Percentiles rank a stretch among this genome's conserved stretches.
Evolutionary conservation across 1,140 invertebrate genomes (phyloP).

Genomic region (Mactra quadrangularis): DNA sequence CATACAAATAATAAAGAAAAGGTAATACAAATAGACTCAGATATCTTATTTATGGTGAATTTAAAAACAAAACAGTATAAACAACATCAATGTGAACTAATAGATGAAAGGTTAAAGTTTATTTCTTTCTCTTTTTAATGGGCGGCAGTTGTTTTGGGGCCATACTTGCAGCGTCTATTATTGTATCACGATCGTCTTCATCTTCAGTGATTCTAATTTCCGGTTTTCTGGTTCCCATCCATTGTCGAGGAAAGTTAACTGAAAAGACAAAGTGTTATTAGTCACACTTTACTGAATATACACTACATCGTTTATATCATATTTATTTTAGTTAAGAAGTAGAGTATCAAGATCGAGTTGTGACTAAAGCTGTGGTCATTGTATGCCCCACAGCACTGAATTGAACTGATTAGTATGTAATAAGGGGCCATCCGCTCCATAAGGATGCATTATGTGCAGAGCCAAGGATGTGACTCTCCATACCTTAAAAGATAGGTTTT

Average conservation of each 20-base stretch:
- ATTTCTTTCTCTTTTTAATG: slow-evolving; percentile 23
- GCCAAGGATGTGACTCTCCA: background rate
- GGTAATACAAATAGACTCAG: too few relatives aligned
- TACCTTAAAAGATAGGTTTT: too few relatives aligned
- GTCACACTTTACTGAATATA: background rate
- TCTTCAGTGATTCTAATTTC: slow-evolving; percentile 30
- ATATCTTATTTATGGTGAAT: too few relatives aligned
- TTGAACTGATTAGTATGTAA: background rate
- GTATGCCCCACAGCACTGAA: background rate
- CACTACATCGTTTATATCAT: background rate
- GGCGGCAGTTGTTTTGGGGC: slow-evolving; percentile 22
- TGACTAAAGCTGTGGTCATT: background rate
- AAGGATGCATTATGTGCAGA: too few relatives aligned
- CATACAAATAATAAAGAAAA: too few relatives aligned
- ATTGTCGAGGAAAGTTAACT: slow-evolving; percentile 39
- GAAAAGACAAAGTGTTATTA: background rate
- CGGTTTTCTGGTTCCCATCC: slow-evolving; percentile 12
- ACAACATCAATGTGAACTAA: background rate
- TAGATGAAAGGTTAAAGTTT: too few relatives aligned
- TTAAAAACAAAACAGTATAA: too few relatives aligned
- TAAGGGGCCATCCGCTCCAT: too few relatives aligned
- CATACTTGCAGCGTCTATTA: slow-evolving; percentile 7
- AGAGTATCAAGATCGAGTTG: too few relatives aligned
- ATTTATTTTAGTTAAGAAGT: background rate
- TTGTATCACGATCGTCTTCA: background rate